A percentile compares a stretch with the other conserved stretches of the same genome.
These are phyloP conservation scores for Heliocidaris tuberculata DNA, from an alignment of 35 echinoderm and acorn worm species.

Conservation along the genomic window DNA sequence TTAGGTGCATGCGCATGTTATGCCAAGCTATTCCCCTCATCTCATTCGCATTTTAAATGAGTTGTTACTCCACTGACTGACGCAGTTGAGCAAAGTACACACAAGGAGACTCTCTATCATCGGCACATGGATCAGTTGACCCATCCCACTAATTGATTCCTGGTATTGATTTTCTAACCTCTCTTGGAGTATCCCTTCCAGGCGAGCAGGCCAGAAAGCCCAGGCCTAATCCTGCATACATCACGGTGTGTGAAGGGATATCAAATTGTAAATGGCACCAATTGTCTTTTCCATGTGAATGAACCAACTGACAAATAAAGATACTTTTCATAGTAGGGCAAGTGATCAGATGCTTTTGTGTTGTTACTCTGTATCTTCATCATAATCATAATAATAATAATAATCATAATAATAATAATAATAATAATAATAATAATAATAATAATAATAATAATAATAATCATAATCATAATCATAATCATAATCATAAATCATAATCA, in stretches of 20 bases:
- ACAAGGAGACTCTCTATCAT: background rate
- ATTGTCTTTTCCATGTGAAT: background rate
- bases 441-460: too few relatives aligned
- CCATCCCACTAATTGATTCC: background rate
- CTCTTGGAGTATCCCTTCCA: background rate
- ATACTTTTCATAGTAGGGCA: too few relatives aligned
- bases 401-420: too few relatives aligned
- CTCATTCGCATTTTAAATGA: slow-evolving; percentile 4
- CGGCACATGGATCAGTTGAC: background rate
- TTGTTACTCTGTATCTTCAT: too few relatives aligned
- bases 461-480: too few relatives aligned
- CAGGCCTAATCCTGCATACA: background rate
- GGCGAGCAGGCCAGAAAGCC: background rate
- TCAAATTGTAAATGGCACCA: background rate
- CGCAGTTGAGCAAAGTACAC: background rate
- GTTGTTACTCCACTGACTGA: background rate
- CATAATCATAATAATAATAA: too few relatives aligned
- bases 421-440: too few relatives aligned
- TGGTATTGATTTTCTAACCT: background rate
- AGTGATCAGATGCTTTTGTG: too few relatives aligned
- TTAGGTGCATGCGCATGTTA: background rate
- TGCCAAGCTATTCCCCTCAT: background rate
- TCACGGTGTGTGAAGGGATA: background rate
- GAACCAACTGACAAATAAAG: too few relatives aligned
- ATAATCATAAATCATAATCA: too few relatives aligned